Evolutionary conservation across 2,888 invertebrate genomes (phyloP).

Genomic region (Agrilus biguttatus): DNA sequence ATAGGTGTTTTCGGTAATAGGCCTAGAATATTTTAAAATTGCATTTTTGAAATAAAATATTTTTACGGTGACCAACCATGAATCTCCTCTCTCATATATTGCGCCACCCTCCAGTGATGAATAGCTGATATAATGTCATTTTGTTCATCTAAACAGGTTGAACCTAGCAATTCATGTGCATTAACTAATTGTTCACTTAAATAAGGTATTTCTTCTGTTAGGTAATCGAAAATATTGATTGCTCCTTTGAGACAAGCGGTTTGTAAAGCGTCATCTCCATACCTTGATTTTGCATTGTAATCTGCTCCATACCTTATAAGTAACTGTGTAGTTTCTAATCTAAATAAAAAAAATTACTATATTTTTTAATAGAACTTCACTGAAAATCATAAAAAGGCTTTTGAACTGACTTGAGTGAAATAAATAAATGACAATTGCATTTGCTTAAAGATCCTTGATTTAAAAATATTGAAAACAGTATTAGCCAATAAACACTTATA

Average conservation of each 20-base stretch:
- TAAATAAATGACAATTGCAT: too few species aligned
- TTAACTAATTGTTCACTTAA: constrained; percentile 58
- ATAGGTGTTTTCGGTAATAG: constrained; percentile 36
- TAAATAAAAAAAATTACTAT: constrained; percentile 11
- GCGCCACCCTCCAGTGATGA: constrained; percentile 68
- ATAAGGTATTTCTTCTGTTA: constrained; percentile 49
- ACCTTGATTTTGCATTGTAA: constrained; percentile 58
- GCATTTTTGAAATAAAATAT: background rate
- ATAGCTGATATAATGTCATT: constrained; percentile 59
- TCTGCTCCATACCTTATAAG: constrained; percentile 68
- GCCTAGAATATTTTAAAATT: constrained; percentile 10
- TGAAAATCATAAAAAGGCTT: too few species aligned
- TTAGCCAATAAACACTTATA: too few species aligned
- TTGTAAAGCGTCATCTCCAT: constrained; percentile 80
- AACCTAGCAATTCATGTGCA: constrained; percentile 76
- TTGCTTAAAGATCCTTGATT: too few species aligned
- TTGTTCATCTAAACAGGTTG: constrained; percentile 79
- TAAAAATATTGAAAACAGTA: too few species aligned
- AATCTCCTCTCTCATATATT: constrained; percentile 40
- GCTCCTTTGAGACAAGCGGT: constrained; percentile 75
- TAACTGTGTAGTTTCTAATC: constrained; percentile 70
- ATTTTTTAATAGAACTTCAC: too few species aligned
- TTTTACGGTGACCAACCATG: constrained; percentile 12
- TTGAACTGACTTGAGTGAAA: too few species aligned
- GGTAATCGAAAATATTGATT: constrained; percentile 53